Percentiles rank a stretch among this genome's conserved stretches.
Conservation (phyloP, 2,113 vertebrate genomes). For the Tympanuchus pallidicinctus region DNA sequence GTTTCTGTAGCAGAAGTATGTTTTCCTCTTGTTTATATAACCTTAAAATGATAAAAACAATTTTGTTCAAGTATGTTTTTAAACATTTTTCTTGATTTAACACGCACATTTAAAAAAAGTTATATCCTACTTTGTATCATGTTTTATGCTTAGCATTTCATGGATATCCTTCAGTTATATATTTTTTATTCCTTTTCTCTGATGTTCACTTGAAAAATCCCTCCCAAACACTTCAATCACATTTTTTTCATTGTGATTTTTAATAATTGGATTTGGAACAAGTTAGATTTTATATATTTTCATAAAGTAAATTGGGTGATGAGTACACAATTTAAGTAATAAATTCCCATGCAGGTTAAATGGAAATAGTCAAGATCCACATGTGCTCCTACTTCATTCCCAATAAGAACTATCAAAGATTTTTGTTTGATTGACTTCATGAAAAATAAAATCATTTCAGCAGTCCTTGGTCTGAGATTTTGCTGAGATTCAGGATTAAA, state of each 20-base stretch:
- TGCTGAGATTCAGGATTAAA: not conserved
- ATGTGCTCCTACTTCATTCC: fast-evolving
- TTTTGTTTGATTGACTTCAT: not conserved
- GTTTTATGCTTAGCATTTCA: not conserved
- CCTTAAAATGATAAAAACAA: not conserved
- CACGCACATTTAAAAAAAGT: not conserved
- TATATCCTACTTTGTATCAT: not conserved
- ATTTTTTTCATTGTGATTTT: not conserved
- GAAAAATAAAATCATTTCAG: not conserved
- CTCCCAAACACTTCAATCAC: not conserved
- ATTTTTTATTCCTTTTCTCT: not conserved
- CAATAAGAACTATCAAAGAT: not conserved
- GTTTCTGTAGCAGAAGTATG: not conserved
- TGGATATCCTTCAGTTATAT: not conserved
- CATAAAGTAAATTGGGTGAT: not conserved
- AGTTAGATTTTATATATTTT: not conserved
- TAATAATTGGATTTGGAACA: not conserved
- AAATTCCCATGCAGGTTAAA: not conserved
- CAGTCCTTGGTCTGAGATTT: not conserved
- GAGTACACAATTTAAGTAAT: not conserved
- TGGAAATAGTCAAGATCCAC: not conserved
- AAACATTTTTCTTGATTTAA: not conserved
- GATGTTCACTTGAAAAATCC: not conserved
- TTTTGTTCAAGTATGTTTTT: not conserved
- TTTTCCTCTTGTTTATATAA: not conserved